Base-by-base conservation (phyloP, 2,113 vertebrate species). In the Seriola rivoliana region DNA sequence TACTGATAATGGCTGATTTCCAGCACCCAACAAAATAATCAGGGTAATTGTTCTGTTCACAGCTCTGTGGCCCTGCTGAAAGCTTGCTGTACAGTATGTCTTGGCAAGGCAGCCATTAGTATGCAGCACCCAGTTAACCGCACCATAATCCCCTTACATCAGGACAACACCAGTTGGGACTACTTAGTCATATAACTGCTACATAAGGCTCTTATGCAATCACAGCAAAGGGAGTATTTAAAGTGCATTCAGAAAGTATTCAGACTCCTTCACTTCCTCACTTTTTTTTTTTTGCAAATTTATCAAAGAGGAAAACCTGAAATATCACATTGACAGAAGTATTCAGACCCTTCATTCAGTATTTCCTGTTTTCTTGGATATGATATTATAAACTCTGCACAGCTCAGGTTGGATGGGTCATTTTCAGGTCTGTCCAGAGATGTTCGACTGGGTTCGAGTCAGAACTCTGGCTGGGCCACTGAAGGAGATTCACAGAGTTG, bases 71-170 rank as follows among this genome's bases (percentile, higher is more conserved):
- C 38, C 59, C 16, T 23, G 48, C 38, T 29, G 34, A 59, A 60
- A 0, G 25, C 32, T n/a, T 16, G 19, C n/a, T 42, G 57, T 36
- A 42, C 54, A 12, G n/a, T 23, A 23, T 54, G 2, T 25, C 60
- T 75, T 50, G n/a, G 67, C 75, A 50, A 4, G 14, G 1, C n/a
- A 16, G 23, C 4, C 48, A 60, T 71, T 42, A 69, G 59, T 66
- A 72, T 77, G 71, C 78, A 82, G 83, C 78, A 32, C 59, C 63
- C 76, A 75, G 57, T 80, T 81, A 79, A 78, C 73, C 68, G 75
- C 75, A 21, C 80, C 63, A 70, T 84, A 92, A 91, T 88, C 85
- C 79, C 69, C 66, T 90, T 80, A 86, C n/a, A 83, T 75, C 80
- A 69, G 57, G 69, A 82, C 65, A 80, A 81, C 60, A 66, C 60